phyloP scores from a whole-genome alignment of 2,888 invertebrate species.

The Strigamia transsilvanica region DNA sequence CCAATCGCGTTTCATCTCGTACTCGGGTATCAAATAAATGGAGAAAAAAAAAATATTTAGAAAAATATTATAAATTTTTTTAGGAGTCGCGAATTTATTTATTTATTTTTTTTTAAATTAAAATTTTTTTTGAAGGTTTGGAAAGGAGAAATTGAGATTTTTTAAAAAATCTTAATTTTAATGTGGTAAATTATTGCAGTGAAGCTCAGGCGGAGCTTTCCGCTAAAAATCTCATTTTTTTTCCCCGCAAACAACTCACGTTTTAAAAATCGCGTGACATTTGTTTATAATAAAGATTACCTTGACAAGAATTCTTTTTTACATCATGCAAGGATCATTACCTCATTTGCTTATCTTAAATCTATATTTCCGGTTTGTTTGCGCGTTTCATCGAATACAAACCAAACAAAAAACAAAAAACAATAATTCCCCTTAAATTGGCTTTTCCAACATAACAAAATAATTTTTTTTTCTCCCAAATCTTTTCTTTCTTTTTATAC shows the following conservation, averaged over 20 bases:
- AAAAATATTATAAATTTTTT: no score
- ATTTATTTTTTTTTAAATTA: no score
- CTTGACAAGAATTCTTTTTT: slow-evolving; percentile 11
- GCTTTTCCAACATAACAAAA: no score
- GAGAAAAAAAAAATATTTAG: not conserved
- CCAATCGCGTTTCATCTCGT: slow-evolving; percentile 18
- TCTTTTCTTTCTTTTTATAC: no score
- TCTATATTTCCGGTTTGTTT: not conserved
- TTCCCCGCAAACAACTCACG: no score
- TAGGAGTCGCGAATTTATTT: no score
- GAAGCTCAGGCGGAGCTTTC: slow-evolving; percentile 4
- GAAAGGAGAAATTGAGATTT: no score
- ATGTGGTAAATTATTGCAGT: not conserved
- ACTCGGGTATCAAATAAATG: not conserved
- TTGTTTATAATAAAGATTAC: not conserved
- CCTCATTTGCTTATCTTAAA: slow-evolving; percentile 5
- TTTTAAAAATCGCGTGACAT: not conserved
- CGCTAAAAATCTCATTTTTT: not conserved
- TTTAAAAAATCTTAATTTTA: no score
- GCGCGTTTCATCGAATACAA: no score
- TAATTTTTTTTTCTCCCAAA: no score
- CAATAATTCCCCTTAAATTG: not conserved
- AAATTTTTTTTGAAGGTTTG: no score
- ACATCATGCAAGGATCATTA: not conserved
- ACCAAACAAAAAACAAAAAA: no score